These are phyloP conservation scores for Chionodraco myersi DNA, from an alignment of 2,113 vertebrate species.

Conservation along the genomic window DNA sequence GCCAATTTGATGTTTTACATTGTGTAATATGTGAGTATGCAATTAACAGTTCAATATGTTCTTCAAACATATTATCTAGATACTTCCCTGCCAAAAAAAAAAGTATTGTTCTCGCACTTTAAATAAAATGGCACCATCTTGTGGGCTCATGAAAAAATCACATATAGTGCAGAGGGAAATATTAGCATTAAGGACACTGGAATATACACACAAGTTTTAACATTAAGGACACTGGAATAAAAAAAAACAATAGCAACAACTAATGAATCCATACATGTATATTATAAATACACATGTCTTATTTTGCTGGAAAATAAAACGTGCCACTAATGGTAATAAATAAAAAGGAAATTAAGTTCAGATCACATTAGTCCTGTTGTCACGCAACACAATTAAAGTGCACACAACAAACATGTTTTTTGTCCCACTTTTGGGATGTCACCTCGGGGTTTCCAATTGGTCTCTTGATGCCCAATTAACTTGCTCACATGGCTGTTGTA, in stretches of 20 bases:
- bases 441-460: conserved; percentile 41
- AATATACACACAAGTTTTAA: too few relatives aligned
- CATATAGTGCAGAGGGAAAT: not conserved
- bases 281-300: not conserved
- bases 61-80: not conserved
- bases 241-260: too few relatives aligned
- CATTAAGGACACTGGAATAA: not conserved
- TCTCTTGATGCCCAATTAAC: conserved; percentile 82
- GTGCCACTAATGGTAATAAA: not conserved
- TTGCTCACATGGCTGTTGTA: conserved; percentile 1
- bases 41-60: not conserved
- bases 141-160: not conserved
- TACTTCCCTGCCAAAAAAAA: not conserved
- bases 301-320: not conserved
- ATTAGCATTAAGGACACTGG: too few relatives aligned
- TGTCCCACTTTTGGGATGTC: conserved; percentile 45
- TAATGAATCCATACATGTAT: not conserved
- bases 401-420: conserved; percentile 82
- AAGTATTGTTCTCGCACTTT: not conserved
- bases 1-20: not conserved
- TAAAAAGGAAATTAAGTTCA: conserved; percentile 31
- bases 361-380: conserved; percentile 36
- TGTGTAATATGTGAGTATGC: not conserved
- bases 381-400: conserved; percentile 39
- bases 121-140: not conserved